These are phyloP conservation scores for Hydropsyche tenuis DNA, from an alignment of 1,140 invertebrate genomes.

Conservation along the genomic window DNA sequence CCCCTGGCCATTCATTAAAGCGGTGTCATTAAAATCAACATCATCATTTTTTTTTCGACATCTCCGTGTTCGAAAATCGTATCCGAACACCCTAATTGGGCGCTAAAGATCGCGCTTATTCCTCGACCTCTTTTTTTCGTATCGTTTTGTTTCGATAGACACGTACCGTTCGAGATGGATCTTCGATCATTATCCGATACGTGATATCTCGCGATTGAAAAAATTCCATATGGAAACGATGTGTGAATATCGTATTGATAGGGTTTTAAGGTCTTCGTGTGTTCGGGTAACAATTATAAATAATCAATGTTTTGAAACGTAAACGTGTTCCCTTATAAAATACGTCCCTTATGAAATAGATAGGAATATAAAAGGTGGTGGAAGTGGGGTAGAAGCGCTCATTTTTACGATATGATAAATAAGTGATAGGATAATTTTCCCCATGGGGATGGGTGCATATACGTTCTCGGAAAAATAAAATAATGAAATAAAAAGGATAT, in stretches of 20 bases:
- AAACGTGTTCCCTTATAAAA: constrained; percentile 27
- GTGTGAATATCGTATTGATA: no score
- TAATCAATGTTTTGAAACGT: constrained; percentile 15
- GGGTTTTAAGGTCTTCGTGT: background rate
- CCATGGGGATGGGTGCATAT: constrained; percentile 32
- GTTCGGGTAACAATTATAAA: background rate
- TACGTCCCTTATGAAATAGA: constrained; percentile 30
- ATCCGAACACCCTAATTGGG: constrained; percentile 20
- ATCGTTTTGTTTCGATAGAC: background rate
- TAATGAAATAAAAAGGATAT: no score
- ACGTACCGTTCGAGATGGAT: background rate
- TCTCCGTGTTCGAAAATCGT: background rate
- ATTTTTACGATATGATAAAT: constrained; percentile 51
- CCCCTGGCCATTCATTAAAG: constrained; percentile 30
- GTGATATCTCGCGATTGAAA: background rate
- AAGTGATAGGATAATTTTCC: constrained; percentile 46
- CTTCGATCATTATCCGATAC: background rate
- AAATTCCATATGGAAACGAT: no score
- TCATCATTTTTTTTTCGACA: background rate
- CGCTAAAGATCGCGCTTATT: constrained; percentile 38
- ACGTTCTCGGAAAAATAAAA: constrained; percentile 4
- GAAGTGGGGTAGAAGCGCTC: constrained; percentile 36
- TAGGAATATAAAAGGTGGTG: constrained; percentile 28
- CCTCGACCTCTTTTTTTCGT: background rate
- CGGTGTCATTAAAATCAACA: constrained; percentile 36